phyloP scores from a whole-genome alignment of 2,113 vertebrate genomes.

The Ageneiosus marmoratus region DNA sequence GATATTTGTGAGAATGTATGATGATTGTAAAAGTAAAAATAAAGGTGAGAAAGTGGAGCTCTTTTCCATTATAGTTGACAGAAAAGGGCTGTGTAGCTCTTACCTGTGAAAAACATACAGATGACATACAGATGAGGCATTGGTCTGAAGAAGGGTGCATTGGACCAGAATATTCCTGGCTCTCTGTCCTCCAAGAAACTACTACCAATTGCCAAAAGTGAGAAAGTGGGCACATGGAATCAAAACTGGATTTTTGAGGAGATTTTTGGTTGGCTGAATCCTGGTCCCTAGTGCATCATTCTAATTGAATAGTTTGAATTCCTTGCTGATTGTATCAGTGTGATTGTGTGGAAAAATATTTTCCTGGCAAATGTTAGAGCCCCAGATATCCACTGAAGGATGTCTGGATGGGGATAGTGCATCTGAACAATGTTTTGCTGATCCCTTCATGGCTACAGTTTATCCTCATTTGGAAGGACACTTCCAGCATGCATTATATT shows the following conservation, averaged over 20 bases:
- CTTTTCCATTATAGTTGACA: background rate
- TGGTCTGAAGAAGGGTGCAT: background rate
- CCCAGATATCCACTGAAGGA: background rate
- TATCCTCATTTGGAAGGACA: background rate
- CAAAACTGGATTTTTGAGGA: background rate
- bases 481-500: background rate
- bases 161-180: background rate
- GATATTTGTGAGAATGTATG: background rate
- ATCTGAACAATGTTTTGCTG: constrained; percentile 23
- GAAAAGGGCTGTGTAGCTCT: background rate
- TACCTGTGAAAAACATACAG: background rate
- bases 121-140: background rate
- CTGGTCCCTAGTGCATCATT: background rate
- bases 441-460: background rate
- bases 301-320: background rate
- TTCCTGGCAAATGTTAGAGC: background rate
- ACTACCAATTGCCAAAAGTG: background rate
- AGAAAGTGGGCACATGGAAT: background rate
- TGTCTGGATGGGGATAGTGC: background rate
- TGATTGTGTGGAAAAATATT: background rate
- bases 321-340: background rate
- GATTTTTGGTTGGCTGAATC: background rate
- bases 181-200: background rate
- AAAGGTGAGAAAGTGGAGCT: background rate
- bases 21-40: background rate